Conservation (phyloP, 1,140 invertebrate species). For the Aphelenchoides fujianensis region DNA sequence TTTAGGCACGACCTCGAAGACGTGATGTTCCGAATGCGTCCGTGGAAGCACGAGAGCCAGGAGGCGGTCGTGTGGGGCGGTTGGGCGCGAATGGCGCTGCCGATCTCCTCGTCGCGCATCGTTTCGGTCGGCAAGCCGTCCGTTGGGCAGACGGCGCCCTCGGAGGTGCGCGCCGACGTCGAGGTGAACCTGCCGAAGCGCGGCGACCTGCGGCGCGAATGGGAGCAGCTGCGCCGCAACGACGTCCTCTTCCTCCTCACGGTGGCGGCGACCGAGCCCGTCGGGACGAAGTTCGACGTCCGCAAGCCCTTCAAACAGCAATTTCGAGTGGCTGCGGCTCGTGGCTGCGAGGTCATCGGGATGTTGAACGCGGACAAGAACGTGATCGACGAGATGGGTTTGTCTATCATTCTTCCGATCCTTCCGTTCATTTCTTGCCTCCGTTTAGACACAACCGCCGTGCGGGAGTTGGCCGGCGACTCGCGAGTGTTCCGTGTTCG, state of each 20-base stretch:
- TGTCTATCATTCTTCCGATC: too few species aligned
- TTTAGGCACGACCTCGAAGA: slow-evolving; percentile 88
- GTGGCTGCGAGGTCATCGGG: slow-evolving; percentile 97
- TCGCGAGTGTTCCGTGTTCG: slow-evolving; percentile 85
- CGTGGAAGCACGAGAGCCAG: slow-evolving; percentile 74
- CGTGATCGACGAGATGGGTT: slow-evolving; percentile 84
- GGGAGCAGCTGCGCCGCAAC: slow-evolving; percentile 90
- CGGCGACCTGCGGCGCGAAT: slow-evolving; percentile 87
- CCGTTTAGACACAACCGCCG: slow-evolving; percentile 68
- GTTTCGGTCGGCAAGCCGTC: slow-evolving; percentile 71
- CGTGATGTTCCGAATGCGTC: slow-evolving; percentile 84
- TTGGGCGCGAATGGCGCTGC: slow-evolving; percentile 97
- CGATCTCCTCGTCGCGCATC: slow-evolving; percentile 84
- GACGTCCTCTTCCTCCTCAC: slow-evolving; percentile 95
- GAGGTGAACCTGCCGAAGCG: slow-evolving; percentile 84
- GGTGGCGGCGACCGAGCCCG: slow-evolving; percentile 76
- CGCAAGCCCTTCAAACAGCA: slow-evolving; percentile 78
- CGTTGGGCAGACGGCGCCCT: slow-evolving; percentile 80
- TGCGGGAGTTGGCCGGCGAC: slow-evolving; percentile 80
- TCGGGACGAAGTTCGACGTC: slow-evolving; percentile 68
- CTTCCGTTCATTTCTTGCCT: background rate
- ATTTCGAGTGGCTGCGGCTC: slow-evolving; percentile 82
- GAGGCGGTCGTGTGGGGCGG: slow-evolving; percentile 86
- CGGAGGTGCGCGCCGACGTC: slow-evolving; percentile 86
- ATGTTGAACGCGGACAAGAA: slow-evolving; percentile 93